A percentile compares a stretch with the other conserved stretches of the same genome.
phyloP scores from a whole-genome alignment of 1,140 invertebrate genomes.

The Cotesia chilonis region DNA sequence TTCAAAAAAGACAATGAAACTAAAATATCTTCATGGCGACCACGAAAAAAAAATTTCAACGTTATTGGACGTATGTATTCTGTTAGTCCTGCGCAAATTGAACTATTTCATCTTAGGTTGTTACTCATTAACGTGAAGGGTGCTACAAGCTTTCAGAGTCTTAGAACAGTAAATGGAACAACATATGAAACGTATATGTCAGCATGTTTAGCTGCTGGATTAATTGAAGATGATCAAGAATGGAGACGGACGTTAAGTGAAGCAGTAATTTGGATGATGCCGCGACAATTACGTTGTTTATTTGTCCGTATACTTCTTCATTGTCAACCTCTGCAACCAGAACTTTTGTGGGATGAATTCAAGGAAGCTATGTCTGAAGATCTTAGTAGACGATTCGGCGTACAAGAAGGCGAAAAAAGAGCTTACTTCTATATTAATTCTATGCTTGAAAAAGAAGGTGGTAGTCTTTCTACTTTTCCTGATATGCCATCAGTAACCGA shows the following conservation, averaged over 20 bases:
- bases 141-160: conserved; percentile 27
- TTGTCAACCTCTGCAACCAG: neutral
- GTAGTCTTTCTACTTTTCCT: neutral
- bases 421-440: neutral
- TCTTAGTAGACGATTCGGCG: neutral
- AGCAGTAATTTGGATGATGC: neutral
- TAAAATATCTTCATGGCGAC: neutral
- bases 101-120: conserved; percentile 37
- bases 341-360: conserved; percentile 4
- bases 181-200: conserved; percentile 17
- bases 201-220: conserved; percentile 32
- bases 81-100: conserved; percentile 30
- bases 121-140: conserved; percentile 17
- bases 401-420: neutral
- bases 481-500: neutral
- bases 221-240: conserved; percentile 40
- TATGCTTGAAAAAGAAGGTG: neutral
- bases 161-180: conserved; percentile 33
- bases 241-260: conserved; percentile 25
- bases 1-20: too few species aligned
- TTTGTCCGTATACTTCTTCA: conserved; percentile 14
- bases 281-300: too few species aligned
- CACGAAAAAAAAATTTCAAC: conserved; percentile 21
- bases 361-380: neutral
- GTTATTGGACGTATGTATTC: conserved; percentile 34